Evolutionary conservation across 2,113 vertebrate species (phyloP).

Genomic region (Catharus bicknelli): DNA sequence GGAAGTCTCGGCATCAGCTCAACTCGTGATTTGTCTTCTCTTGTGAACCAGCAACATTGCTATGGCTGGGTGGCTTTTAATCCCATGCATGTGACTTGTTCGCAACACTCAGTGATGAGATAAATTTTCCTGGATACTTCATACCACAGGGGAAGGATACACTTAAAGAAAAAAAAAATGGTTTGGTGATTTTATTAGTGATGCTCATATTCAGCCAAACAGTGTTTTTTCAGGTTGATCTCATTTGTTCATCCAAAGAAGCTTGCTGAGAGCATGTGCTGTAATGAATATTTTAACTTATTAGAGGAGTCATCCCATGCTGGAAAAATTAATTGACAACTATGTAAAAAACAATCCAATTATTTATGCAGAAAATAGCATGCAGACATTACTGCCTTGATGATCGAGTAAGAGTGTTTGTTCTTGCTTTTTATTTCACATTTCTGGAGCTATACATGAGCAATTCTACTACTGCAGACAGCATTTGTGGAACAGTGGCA

Average conservation of each 20-base stretch:
- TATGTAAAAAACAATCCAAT: background rate
- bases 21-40: background rate
- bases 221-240: background rate
- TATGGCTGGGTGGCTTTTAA: background rate
- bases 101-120: background rate
- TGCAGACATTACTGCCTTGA: background rate
- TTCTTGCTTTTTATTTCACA: background rate
- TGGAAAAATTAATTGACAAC: background rate
- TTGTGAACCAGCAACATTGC: background rate
- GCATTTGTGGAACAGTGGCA: background rate
- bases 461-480: background rate
- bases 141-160: background rate
- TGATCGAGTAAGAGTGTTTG: background rate
- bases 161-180: background rate
- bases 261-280: background rate
- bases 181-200: background rate
- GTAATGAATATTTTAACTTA: background rate
- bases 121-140: background rate
- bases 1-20: background rate
- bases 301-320: background rate
- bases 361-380: background rate
- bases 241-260: background rate
- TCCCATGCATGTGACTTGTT: background rate
- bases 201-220: background rate
- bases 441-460: background rate